phyloP scores from a whole-genome alignment of 2,113 vertebrate genomes.

The Camelus dromedarius region DNA sequence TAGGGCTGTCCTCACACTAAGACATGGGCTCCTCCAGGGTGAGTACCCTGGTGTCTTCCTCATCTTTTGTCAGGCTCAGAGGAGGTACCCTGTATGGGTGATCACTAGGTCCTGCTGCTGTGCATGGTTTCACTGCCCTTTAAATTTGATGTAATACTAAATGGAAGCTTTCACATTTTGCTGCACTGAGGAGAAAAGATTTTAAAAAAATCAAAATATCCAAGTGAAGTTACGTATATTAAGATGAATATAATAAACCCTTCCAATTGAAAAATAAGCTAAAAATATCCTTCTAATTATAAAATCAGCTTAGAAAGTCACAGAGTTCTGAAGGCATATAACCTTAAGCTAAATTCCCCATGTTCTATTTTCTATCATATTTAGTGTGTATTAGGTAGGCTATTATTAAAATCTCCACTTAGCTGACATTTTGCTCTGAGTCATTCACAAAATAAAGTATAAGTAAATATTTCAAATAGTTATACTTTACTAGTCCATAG shows the following conservation, averaged over 20 bases:
- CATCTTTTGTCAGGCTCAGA: not conserved
- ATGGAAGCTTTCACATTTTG: not conserved
- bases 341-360: slow-evolving; percentile 49
- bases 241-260: slow-evolving; percentile 51
- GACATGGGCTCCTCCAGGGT: not conserved
- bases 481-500: not conserved
- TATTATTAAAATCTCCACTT: slow-evolving; percentile 51
- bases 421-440: slow-evolving; percentile 20
- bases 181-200: not conserved
- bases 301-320: slow-evolving; percentile 69
- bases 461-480: not conserved
- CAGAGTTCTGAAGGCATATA: slow-evolving; percentile 66
- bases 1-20: not conserved
- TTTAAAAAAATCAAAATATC: slow-evolving; percentile 43
- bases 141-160: rapidly evolving
- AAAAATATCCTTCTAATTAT: slow-evolving; percentile 79
- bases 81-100: rapidly evolving
- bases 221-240: slow-evolving; percentile 53
- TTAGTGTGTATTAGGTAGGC: slow-evolving; percentile 40
- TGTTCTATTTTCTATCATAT: slow-evolving; percentile 35
- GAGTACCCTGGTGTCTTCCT: not conserved
- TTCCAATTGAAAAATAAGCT: slow-evolving; percentile 74
- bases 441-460: slow-evolving; percentile 52
- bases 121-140: rapidly evolving
- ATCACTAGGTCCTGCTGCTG: not conserved